Evolutionary conservation across 1,140 invertebrate species (phyloP).

Genomic region (Cotesia chilonis): DNA sequence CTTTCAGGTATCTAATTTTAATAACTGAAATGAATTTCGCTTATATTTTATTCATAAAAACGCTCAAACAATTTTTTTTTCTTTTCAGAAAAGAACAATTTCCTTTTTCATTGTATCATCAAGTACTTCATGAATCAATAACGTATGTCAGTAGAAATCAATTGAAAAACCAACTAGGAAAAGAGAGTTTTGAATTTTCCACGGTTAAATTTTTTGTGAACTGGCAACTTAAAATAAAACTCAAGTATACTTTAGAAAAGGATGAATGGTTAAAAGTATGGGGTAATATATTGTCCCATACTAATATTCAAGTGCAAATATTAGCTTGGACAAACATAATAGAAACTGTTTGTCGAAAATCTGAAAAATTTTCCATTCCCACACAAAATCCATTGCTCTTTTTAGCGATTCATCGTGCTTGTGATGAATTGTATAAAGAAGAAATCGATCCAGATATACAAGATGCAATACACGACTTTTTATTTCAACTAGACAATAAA

Average conservation of each 20-base stretch:
- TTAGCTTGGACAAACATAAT: slow-evolving; percentile 47
- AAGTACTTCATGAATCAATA: neutral
- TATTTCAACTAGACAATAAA: slow-evolving; percentile 38
- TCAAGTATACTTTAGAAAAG: neutral
- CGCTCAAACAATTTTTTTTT: no score
- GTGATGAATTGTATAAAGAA: slow-evolving; percentile 20
- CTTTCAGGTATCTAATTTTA: neutral
- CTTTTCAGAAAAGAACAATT: neutral
- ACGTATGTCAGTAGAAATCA: slow-evolving; percentile 40
- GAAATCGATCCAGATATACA: slow-evolving; percentile 46
- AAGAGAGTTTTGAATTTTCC: slow-evolving; percentile 49
- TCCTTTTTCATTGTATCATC: neutral
- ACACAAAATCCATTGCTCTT: slow-evolving; percentile 33
- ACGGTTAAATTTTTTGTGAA: slow-evolving; percentile 44
- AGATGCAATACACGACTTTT: slow-evolving; percentile 50
- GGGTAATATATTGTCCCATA: slow-evolving; percentile 36
- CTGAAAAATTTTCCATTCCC: neutral
- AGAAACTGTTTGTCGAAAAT: slow-evolving; percentile 34
- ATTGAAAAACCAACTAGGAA: slow-evolving; percentile 45
- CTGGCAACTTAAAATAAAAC: neutral
- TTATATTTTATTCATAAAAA: no score
- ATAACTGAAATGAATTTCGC: no score
- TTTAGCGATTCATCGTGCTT: slow-evolving; percentile 31
- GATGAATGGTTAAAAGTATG: slow-evolving; percentile 21
- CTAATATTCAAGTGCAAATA: slow-evolving; percentile 46